Base-by-base conservation (phyloP, 2,888 invertebrate genomes). In the Steinernema scapterisci region DNA sequence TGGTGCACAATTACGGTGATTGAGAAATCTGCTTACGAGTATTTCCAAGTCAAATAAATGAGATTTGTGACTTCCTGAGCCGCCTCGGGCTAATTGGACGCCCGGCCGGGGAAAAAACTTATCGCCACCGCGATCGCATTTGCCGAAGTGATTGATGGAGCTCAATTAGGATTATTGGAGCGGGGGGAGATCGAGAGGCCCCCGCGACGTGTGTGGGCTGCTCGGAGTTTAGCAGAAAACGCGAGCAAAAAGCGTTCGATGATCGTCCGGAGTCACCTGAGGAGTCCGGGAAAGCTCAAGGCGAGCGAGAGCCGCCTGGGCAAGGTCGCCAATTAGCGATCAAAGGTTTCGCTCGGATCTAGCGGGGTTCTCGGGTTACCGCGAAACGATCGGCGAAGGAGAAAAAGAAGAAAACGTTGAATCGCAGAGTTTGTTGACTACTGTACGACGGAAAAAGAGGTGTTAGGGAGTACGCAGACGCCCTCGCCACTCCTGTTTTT, bases 91-190 rank as follows among this genome's bases (percentile, higher is more conserved):
- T 63, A 63, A 63, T 63, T 63, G 63, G 63, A 16, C 27, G 63
- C 63, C 63, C 31, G 25, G 5, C 7, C 13, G 31, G 16, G 31
- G 31, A 6, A 54, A 54, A 63, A 63, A 63, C 63, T 3, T 63
- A 63, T 63, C 63, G 63, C 63, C 63, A 63, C 63, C 63, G 63
- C 63, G 9, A 63, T 63, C 63, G 63, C 31, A 63, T 63, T 25
- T 38, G 25, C 25, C 25, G 31, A 31, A 63, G 63, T 63, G 63
- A 63, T 63, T 63, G 27, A 63, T 63, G 16, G 63, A 6, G 25
- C 63, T 63, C 63, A 63, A 63, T 63, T 63, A 63, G 63, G 63
- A 6, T 63, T 63, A 63, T 27, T 63, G 63, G 21, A 21, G 63
- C n/a, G 23, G 23, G 27, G 11, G 63, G 19, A 13, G 19, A 48